Base-by-base conservation (phyloP, 2,113 vertebrate genomes). In the Paramisgurnus dabryanus region DNA sequence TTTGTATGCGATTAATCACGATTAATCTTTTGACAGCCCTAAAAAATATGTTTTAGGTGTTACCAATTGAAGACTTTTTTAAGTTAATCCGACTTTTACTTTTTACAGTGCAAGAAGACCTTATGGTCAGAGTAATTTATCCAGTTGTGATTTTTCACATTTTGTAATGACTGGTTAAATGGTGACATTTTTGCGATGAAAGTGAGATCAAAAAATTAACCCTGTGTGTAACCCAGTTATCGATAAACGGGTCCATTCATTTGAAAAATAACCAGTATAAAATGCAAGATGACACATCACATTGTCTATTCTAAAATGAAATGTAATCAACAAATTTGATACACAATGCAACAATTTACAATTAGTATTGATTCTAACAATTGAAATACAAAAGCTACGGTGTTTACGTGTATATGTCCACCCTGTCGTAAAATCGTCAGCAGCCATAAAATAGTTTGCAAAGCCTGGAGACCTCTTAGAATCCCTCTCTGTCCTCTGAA, bases 401-500 rank as follows among this genome's bases (percentile, higher is more conserved):
- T 72, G 50, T 75, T 50, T 80, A 72, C 58, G 85, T 87, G 86
- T 87, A 86, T 84, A 55, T 72, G 78, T 89, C 85, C 89, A 91
- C 91, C 92, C 90, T 93, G 92, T 90, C 89, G 87, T 72, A 82
- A 83, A 82, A 87, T 80, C 80, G 86, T 86, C 88, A 89, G 90
- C 83, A 89, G 87, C 61, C 69, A 27, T 55, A 50, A 76, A 89
- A 85, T 88, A 83, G 85, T 77, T 64, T 58, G 85, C 87, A 89
- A 86, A 85, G 85, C 67, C 76, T 85, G 82, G 87, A 91, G 89
- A 89, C 78, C 68, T 86, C 81, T 9, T 83, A 86, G 10, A 82
- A 66, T 57, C 69, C 86, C 82, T 85, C 82, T 85, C 40, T 81
- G 71, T 81, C 76, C 61, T 57, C n/a, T 53, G 8, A 43, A 63